Evolutionary conservation across 1,140 invertebrate genomes (phyloP).

Genomic region (Drosophila repletoides): DNA sequence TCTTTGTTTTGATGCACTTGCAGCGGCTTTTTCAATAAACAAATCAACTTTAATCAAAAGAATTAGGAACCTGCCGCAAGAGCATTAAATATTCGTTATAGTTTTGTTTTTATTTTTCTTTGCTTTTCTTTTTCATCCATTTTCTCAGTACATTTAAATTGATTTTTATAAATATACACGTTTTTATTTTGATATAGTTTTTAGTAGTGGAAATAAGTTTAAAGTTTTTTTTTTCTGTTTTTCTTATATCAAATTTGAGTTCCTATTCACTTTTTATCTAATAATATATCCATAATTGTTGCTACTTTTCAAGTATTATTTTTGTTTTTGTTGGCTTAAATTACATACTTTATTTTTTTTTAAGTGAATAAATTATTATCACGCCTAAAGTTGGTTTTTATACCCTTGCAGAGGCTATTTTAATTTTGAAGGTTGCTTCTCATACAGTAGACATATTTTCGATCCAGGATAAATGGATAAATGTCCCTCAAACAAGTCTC

Average conservation of each 20-base stretch:
- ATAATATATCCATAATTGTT: slow-evolving; percentile 54
- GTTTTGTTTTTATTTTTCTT: background rate
- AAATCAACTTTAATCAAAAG: no score
- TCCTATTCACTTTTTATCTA: slow-evolving; percentile 30
- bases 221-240: background rate
- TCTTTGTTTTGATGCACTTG: slow-evolving; percentile 5
- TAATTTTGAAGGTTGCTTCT: no score
- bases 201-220: slow-evolving; percentile 4
- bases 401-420: no score
- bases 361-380: slow-evolving; percentile 53
- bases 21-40: no score
- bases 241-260: slow-evolving; percentile 37
- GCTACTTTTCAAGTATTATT: slow-evolving; percentile 69
- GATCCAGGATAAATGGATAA: no score
- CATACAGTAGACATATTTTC: no score
- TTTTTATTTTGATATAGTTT: slow-evolving; percentile 21
- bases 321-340: slow-evolving; percentile 42
- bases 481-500: no score
- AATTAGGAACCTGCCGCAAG: no score
- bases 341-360: slow-evolving; percentile 37
- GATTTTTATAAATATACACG: slow-evolving; percentile 29
- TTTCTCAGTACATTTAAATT: slow-evolving; percentile 29
- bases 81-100: slow-evolving; percentile 7
- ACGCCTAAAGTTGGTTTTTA: slow-evolving; percentile 59
- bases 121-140: slow-evolving; percentile 4